phyloP scores from a whole-genome alignment of 2,888 invertebrate species.

The Latrodectus hesperus region DNA sequence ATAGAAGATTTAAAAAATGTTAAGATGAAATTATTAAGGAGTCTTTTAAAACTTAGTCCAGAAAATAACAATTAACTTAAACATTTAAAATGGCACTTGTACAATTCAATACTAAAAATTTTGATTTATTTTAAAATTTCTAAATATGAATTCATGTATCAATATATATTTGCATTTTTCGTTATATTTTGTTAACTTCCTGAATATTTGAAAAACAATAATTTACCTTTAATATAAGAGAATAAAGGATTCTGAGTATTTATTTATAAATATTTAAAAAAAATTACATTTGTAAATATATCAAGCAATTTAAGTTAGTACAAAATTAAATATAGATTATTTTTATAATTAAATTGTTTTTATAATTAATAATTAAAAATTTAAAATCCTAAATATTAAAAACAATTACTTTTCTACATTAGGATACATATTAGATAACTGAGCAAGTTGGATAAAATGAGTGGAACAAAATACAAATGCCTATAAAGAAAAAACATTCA shows the following conservation, averaged over 20 bases:
- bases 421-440: slow-evolving; percentile 74
- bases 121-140: no score
- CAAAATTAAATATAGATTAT: background rate
- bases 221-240: background rate
- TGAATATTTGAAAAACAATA: no score
- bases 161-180: no score
- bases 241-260: background rate
- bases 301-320: background rate
- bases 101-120: no score
- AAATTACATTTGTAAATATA: background rate
- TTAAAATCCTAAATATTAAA: no score
- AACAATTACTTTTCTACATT: slow-evolving; percentile 84
- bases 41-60: no score
- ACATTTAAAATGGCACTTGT: no score
- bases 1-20: no score
- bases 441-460: slow-evolving; percentile 75
- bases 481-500: slow-evolving; percentile 23
- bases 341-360: background rate
- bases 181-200: no score
- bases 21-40: no score
- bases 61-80: no score
- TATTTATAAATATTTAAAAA: background rate
- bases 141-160: no score
- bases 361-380: slow-evolving; percentile 36
- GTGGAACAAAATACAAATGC: slow-evolving; percentile 76